Base-by-base conservation (phyloP, 2,797 vertebrate species). In the Argyrosomus regius region DNA sequence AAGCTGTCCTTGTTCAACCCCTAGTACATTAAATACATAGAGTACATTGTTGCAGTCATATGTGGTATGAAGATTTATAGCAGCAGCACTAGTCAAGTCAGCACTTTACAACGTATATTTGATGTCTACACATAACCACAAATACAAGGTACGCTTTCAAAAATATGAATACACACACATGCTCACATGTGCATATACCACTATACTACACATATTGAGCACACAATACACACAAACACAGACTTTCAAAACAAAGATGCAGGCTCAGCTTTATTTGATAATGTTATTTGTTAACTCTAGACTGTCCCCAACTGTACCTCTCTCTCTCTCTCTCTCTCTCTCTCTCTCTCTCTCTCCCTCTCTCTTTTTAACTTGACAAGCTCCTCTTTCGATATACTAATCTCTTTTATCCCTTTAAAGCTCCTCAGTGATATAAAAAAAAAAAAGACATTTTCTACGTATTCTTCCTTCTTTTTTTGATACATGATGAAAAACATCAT, bases 231-330 rank as follows among this genome's bases (percentile, higher is more conserved):
- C 75, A 74, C 22, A 28, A 7, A 41, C 31, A 52, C 57, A 28
- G 24, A 50, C 43, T 13, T 86, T 84, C 79, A 79, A 90, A 88
- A 85, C 59, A 82, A 87, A 82, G 65, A 83, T 88, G 91, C 89
- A 72, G 62, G 69, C 78, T 94, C 89, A 91, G 87, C 91, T 87
- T 88, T 94, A 86, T 91, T 85, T 86, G 76, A 84, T 82, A 89
- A 91, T 88, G 78, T 79, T 86, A 77, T 94, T 92, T 91, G 82
- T 90, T 74, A 87, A 92, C 83, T 84, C 62, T 66, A 72, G 74
- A 78, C 77, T 67, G 52, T 87, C 64, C 45, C 49, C 72, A 89
- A 74, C 80, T 77, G 72, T 77, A 86, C 86, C 93, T 93, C 94
- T 93, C 87, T 88, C 31, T 31, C 28, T 31, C 28, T 6, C 28